Percentiles rank a stretch among this genome's conserved stretches.
These are phyloP conservation scores for Axinella damicornis DNA, from an alignment of 37 sponge, comb jelly and placozoan species.

Conservation along the genomic window DNA sequence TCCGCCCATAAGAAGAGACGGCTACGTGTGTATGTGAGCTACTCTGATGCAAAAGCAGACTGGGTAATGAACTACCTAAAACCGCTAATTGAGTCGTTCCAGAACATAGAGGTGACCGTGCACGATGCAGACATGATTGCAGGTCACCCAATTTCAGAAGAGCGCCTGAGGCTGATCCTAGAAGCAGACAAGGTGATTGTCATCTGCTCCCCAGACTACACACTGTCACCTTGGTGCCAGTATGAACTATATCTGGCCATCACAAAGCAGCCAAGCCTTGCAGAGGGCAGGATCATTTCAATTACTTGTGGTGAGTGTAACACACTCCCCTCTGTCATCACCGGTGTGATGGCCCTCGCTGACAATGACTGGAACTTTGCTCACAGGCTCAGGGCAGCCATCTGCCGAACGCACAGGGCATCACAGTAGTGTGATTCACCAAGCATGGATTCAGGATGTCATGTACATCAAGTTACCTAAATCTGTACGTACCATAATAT, in stretches of 20 bases:
- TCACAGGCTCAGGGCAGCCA: neutral
- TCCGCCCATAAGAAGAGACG: too few relatives aligned
- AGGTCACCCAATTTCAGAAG: conserved; percentile 24
- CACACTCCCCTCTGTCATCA: conserved; percentile 4
- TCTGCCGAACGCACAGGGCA: too few relatives aligned
- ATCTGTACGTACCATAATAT: too few relatives aligned
- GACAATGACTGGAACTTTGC: conserved; percentile 14
- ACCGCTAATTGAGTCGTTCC: conserved; percentile 24
- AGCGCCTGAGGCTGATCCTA: conserved; percentile 30
- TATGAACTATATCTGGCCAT: conserved; percentile 50
- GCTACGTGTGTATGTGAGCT: conserved; percentile 37
- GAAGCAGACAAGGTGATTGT: conserved; percentile 43
- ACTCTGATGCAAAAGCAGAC: conserved; percentile 12
- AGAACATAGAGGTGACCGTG: conserved; percentile 1
- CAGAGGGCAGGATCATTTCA: conserved; percentile 39
- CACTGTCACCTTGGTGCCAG: conserved; percentile 21
- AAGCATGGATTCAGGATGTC: too few relatives aligned
- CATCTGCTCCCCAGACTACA: conserved; percentile 35
- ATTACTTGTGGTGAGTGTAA: conserved; percentile 23
- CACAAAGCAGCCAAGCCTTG: conserved; percentile 5
- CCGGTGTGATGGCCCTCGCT: conserved; percentile 5
- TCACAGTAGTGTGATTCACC: too few relatives aligned
- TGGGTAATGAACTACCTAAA: conserved; percentile 11
- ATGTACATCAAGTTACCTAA: too few relatives aligned
- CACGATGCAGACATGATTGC: conserved; percentile 41